These are phyloP conservation scores for Rhinoderma darwinii DNA, from an alignment of 2,113 vertebrate species.

Conservation along the genomic window DNA sequence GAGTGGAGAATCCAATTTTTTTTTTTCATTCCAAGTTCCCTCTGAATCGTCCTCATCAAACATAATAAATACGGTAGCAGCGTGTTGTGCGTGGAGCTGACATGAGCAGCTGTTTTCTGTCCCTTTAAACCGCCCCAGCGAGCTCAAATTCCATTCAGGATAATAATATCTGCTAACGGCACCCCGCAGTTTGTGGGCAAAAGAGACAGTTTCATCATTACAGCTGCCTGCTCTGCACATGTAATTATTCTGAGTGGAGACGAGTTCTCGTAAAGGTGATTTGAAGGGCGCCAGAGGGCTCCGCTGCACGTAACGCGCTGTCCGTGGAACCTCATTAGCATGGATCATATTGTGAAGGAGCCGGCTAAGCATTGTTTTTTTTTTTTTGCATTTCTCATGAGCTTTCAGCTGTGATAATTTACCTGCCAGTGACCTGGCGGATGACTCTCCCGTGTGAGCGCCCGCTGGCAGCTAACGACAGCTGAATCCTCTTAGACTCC, in stretches of 20 bases:
- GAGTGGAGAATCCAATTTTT: neutral
- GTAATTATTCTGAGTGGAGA: constrained; percentile 39
- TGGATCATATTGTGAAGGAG: constrained; percentile 10
- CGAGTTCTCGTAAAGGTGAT: constrained; percentile 29
- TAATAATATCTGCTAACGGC: constrained; percentile 31
- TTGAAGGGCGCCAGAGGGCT: constrained; percentile 35
- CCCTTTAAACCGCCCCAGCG: neutral
- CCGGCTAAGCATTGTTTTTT: neutral
- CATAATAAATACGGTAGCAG: neutral
- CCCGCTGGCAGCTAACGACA: neutral
- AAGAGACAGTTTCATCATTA: constrained; percentile 14
- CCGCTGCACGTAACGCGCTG: neutral
- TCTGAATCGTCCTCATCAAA: neutral
- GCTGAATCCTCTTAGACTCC: neutral
- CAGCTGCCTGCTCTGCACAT: constrained; percentile 7
- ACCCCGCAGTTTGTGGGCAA: constrained; percentile 4
- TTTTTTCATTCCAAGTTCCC: neutral
- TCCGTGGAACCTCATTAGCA: constrained; percentile 46
- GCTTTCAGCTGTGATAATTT: neutral
- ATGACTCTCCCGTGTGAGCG: neutral
- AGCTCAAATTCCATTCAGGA: constrained; percentile 13
- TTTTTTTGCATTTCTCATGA: neutral
- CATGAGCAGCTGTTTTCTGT: constrained; percentile 9
- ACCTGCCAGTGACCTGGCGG: constrained; percentile 9
- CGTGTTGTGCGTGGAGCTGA: neutral